phyloP scores from a whole-genome alignment of 2,797 vertebrate species.

The Dipus sagitta region DNA sequence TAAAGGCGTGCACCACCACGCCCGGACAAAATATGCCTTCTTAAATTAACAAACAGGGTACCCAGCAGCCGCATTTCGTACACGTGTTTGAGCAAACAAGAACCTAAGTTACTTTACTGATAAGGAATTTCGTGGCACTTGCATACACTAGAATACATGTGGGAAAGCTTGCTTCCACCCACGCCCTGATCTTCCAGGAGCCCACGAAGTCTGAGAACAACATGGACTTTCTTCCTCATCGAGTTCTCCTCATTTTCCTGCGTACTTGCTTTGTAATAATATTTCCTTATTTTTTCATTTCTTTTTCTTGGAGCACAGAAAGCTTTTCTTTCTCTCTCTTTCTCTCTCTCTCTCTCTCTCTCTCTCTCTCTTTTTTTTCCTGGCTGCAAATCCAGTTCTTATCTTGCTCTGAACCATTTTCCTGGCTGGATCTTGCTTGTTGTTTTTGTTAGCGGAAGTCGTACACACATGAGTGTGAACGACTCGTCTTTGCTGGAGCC shows the following conservation, averaged over 20 bases:
- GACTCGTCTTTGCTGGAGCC: neutral
- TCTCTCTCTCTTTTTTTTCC: neutral
- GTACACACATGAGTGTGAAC: neutral
- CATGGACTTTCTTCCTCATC: neutral
- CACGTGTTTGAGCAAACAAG: neutral
- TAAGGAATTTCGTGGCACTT: neutral
- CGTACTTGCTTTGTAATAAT: slow-evolving; percentile 2
- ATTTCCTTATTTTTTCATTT: neutral
- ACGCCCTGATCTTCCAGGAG: neutral
- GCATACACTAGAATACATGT: neutral
- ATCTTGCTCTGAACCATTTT: slow-evolving; percentile 17
- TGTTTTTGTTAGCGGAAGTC: neutral
- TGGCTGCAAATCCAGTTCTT: neutral
- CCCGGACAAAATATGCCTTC: neutral
- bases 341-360: too few relatives aligned
- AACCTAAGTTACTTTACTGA: neutral
- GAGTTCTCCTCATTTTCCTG: neutral
- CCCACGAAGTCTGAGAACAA: neutral
- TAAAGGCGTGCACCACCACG: too few relatives aligned
- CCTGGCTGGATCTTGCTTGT: neutral
- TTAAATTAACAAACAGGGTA: neutral
- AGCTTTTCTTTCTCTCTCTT: neutral
- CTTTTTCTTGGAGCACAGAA: slow-evolving; percentile 23
- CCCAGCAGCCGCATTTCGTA: neutral
- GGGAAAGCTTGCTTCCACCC: neutral